phyloP scores from a whole-genome alignment of 1,140 invertebrate species.

The Asbolus verrucosus region DNA sequence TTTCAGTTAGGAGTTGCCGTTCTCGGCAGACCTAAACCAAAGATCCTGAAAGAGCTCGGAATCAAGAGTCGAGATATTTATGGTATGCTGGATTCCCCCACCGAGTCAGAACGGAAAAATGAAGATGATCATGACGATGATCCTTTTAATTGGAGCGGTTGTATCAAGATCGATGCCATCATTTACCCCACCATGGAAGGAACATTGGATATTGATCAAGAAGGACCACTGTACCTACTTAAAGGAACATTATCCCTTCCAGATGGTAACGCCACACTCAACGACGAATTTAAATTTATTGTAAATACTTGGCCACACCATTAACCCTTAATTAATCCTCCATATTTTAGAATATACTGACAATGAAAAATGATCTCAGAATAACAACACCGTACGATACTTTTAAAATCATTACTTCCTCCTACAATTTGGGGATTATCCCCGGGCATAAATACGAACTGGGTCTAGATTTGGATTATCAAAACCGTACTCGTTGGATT shows the following conservation, averaged over 20 bases:
- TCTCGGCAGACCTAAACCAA: constrained; percentile 67
- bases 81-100: constrained; percentile 43
- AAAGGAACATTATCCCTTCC: constrained; percentile 67
- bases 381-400: constrained; percentile 73
- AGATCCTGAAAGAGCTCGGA: constrained; percentile 64
- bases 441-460: constrained; percentile 71
- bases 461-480: constrained; percentile 68
- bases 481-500: constrained; percentile 68
- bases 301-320: constrained; percentile 59
- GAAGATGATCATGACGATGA: constrained; percentile 62
- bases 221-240: constrained; percentile 67
- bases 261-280: constrained; percentile 68
- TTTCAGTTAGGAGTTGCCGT: constrained; percentile 68
- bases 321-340: constrained; percentile 22
- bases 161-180: constrained; percentile 72
- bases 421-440: constrained; percentile 71
- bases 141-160: constrained; percentile 70
- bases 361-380: constrained; percentile 75
- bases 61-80: constrained; percentile 60
- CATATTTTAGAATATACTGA: constrained; percentile 63
- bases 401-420: constrained; percentile 71
- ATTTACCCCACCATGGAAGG: constrained; percentile 74
- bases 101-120: constrained; percentile 40
- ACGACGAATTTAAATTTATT: constrained; percentile 65
- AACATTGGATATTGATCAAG: constrained; percentile 70